These are phyloP conservation scores for Trogon melanurus DNA, from an alignment of 2,113 vertebrate species.

Conservation along the genomic window DNA sequence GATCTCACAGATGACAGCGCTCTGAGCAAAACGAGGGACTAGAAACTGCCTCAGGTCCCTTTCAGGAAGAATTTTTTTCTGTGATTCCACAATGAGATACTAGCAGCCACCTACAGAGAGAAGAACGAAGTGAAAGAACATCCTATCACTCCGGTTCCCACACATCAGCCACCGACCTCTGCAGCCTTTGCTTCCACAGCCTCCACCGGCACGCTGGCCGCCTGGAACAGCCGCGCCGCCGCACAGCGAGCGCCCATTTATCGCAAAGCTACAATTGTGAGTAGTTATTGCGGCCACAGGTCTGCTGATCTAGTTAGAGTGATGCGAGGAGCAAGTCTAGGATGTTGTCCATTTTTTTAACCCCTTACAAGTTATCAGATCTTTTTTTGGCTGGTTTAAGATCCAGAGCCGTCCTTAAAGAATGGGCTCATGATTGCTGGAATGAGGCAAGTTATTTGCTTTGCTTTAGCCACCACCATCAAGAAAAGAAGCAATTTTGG, in stretches of 20 bases:
- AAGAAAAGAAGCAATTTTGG: background rate
- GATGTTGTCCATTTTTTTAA: background rate
- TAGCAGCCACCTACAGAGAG: background rate
- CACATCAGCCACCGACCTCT: background rate
- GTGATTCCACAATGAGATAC: background rate
- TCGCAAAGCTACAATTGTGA: background rate
- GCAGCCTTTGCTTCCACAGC: background rate
- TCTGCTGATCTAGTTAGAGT: background rate
- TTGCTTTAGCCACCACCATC: background rate
- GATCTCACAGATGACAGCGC: background rate
- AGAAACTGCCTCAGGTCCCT: background rate
- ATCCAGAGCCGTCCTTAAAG: background rate
- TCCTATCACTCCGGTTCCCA: background rate
- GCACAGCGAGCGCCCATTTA: background rate
- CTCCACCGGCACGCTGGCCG: background rate
- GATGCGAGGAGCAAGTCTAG: background rate
- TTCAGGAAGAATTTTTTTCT: background rate
- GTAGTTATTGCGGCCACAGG: background rate
- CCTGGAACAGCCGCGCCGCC: background rate
- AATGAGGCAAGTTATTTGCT: background rate
- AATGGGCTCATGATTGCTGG: background rate
- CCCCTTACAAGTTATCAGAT: background rate
- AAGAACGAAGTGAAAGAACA: background rate
- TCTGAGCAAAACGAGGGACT: background rate
- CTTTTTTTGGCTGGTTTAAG: background rate